These are phyloP conservation scores for Pissodes strobi DNA, from an alignment of 1,140 invertebrate species.

Conservation along the genomic window DNA sequence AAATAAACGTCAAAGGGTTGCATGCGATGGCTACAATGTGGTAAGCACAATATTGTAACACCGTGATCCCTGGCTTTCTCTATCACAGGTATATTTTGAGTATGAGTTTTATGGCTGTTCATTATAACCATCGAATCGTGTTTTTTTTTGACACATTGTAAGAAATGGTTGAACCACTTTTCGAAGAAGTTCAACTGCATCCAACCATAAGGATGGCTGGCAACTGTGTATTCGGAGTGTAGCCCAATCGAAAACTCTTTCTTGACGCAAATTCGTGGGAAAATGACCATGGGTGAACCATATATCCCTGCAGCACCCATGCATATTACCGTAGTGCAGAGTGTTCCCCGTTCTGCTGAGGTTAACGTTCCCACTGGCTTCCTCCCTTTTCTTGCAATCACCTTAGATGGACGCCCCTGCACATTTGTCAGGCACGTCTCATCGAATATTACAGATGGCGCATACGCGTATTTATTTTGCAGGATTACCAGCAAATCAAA, in stretches of 20 bases:
- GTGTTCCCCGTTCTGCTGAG: slow-evolving; percentile 36
- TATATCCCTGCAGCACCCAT: slow-evolving; percentile 48
- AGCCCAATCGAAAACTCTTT: slow-evolving; percentile 38
- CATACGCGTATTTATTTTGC: too few species aligned
- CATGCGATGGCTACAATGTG: too few species aligned
- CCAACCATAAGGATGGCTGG: slow-evolving; percentile 25
- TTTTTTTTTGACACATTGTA: slow-evolving; percentile 8
- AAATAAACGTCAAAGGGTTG: too few species aligned
- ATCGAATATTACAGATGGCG: too few species aligned
- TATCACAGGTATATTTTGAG: too few species aligned
- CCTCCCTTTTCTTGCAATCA: slow-evolving; percentile 18
- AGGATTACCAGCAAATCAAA: too few species aligned
- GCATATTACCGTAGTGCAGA: slow-evolving; percentile 54
- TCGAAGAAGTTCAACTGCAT: slow-evolving; percentile 25
- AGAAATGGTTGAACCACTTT: slow-evolving; percentile 33
- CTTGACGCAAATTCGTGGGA: slow-evolving; percentile 38
- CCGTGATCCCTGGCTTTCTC: too few species aligned
- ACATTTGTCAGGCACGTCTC: slow-evolving; percentile 20
- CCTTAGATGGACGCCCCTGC: slow-evolving; percentile 1
- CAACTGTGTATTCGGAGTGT: slow-evolving; percentile 18
- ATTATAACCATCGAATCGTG: slow-evolving; percentile 41
- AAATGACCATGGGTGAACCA: too few species aligned
- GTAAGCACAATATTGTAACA: too few species aligned
- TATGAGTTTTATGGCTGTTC: too few species aligned
- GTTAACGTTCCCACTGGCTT: slow-evolving; percentile 19